These are phyloP conservation scores for Brachystomella parvula DNA, from an alignment of 1,140 invertebrate genomes.

Conservation along the genomic window DNA sequence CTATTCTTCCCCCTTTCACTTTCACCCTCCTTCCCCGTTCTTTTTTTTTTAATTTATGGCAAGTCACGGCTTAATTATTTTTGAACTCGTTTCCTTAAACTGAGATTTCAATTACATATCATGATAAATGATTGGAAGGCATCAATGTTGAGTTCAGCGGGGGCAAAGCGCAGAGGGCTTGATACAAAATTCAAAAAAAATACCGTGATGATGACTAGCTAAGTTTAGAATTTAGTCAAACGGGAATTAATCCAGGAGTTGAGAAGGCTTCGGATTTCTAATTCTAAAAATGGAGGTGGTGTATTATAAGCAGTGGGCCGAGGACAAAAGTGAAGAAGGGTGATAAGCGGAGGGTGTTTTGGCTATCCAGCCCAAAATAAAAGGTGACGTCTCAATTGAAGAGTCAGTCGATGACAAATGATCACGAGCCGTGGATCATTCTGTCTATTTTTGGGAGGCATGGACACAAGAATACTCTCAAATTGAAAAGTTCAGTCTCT, in stretches of 20 bases:
- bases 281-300: too few species aligned
- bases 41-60: not conserved
- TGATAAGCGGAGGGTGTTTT: not conserved
- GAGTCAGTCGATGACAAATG: slow-evolving; percentile 28
- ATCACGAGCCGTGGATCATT: slow-evolving; percentile 13
- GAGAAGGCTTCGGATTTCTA: too few species aligned
- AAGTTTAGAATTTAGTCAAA: too few species aligned
- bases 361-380: slow-evolving; percentile 15
- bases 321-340: too few species aligned
- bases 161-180: not conserved
- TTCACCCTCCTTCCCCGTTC: not conserved
- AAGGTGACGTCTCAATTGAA: slow-evolving; percentile 21
- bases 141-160: not conserved
- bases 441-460: slow-evolving; percentile 14
- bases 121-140: not conserved
- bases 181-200: too few species aligned
- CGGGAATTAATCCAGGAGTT: too few species aligned
- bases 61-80: slow-evolving; percentile 8
- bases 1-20: not conserved
- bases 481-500: too few species aligned
- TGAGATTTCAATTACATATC: not conserved
- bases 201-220: too few species aligned
- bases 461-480: too few species aligned
- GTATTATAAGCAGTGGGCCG: too few species aligned
- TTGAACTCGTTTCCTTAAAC: not conserved